Evolutionary conservation across 2,888 invertebrate genomes (phyloP).

Genomic region (Neoitamus cyanurus): DNA sequence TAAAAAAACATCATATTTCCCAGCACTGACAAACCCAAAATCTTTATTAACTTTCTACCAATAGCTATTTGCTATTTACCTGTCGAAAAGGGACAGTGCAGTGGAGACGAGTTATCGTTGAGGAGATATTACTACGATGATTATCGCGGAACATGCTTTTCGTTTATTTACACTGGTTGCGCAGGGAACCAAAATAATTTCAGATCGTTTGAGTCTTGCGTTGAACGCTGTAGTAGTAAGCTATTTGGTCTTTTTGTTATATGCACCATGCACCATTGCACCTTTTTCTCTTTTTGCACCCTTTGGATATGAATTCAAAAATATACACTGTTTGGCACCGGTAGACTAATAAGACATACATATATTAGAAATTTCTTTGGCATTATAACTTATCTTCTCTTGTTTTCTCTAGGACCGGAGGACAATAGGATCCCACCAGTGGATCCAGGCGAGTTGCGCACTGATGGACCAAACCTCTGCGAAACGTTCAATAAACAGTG

Average conservation of each 20-base stretch:
- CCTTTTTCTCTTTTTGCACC: neutral
- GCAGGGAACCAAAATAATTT: conserved; percentile 89
- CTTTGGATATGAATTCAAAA: conserved; percentile 56
- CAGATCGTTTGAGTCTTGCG: conserved; percentile 77
- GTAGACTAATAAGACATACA: neutral
- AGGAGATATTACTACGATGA: conserved; percentile 82
- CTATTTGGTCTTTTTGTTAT: neutral
- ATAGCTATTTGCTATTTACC: conserved; percentile 75
- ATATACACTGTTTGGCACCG: conserved; percentile 53
- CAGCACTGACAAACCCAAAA: conserved; percentile 5
- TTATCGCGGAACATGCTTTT: conserved; percentile 75
- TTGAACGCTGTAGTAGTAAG: conserved; percentile 71
- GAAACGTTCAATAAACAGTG: conserved; percentile 73
- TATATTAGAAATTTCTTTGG: neutral
- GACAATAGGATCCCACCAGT: neutral
- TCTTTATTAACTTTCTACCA: conserved; percentile 55
- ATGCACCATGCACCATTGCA: neutral
- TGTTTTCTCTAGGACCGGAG: neutral
- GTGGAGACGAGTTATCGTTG: conserved; percentile 59
- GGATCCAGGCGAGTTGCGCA: neutral
- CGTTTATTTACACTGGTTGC: conserved; percentile 88
- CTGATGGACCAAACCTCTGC: conserved; percentile 67
- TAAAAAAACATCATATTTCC: conserved; percentile 44
- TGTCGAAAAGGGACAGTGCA: conserved; percentile 73
- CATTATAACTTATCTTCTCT: neutral